Evolutionary conservation across 2,888 invertebrate species (phyloP), one percentile per base, ranked within the genome.

Genomic region (Odontomyia ornata): DNA sequence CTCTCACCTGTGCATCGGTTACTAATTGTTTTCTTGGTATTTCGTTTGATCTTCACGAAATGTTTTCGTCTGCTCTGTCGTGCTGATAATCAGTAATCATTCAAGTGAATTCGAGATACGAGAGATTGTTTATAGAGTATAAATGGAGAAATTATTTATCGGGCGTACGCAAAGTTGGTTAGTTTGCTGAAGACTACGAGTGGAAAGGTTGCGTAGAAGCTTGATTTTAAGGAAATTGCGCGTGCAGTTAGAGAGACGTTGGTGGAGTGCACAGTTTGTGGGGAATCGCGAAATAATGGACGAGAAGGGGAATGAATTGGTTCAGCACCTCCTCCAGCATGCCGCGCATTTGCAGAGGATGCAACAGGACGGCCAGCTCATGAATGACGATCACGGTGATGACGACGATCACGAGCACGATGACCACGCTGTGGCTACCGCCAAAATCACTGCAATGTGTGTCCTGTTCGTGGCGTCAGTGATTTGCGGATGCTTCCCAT

Each of bases 361-460:
- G 13, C 21, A 73, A 30, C 71, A 71, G n/a, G 71, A 52, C n/a
- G n/a, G 11, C 27, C n/a, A n/a, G n/a, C n/a, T n/a, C n/a, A n/a
- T 13, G 15, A 9, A 67, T 13, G 43, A 67, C 0, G 76, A 76
- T n/a, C 76, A 76, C 23, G 76, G 47, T 1, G 46, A 62, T 46
- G 47, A 65, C 1, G 47, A 76, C 25, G 69, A 69, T 13, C 57
- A 69, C 30, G 15, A 76, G 13, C 75, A 80, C 62, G 79, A 80
- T 25, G 76, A 80, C 25, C 78, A 81, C 36, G 88, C 87, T 4
- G 88, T 92, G 9, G 84, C 93, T 23, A 57, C 91, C 43, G 94
- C 95, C 18, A 96, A 96, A 86, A 89, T 91, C 23, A 91, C 93
- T 3, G 91, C 96, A 0, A 94, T 96, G 92, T 87, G 89, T 57